Conservation (phyloP, 2,113 vertebrate genomes). For the Turdus rufiventris region DNA sequence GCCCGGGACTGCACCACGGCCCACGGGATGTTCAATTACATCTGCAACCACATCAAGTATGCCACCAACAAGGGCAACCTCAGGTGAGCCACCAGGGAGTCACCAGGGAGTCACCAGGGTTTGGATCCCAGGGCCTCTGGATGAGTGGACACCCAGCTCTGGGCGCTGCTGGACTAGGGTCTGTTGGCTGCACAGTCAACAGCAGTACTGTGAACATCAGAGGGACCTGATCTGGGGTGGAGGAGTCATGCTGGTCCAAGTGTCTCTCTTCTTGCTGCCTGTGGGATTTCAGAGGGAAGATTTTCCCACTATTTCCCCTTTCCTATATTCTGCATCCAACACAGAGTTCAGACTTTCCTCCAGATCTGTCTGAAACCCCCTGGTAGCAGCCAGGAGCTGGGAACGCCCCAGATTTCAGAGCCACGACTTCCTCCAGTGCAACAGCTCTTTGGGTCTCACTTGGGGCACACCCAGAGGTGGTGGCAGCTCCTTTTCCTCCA, state of each 20-base stretch:
- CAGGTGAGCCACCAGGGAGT: constrained; percentile 73
- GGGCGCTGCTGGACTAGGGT: background rate
- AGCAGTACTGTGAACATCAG: rapidly evolving
- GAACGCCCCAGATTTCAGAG: background rate
- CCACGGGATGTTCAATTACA: constrained; percentile 98
- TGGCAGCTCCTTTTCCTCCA: background rate
- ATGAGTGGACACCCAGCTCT: too few relatives aligned
- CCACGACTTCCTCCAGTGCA: rapidly evolving
- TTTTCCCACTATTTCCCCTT: background rate
- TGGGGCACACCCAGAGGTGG: background rate
- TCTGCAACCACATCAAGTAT: constrained; percentile 98
- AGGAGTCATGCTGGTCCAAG: background rate
- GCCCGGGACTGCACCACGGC: constrained; percentile 95
- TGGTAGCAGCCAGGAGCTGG: background rate
- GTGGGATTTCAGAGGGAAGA: background rate
- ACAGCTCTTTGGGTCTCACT: rapidly evolving
- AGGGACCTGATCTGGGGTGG: background rate
- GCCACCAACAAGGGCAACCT: constrained; percentile 99
- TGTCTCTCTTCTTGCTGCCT: background rate
- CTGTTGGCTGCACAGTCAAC: background rate
- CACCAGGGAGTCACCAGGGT: background rate
- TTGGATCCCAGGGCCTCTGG: background rate
- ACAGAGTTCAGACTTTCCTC: rapidly evolving
- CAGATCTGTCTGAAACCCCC: background rate
- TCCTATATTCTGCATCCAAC: background rate